Evolutionary conservation across 2,888 invertebrate genomes (phyloP).

Genomic region (Tricholauxania praeusta): DNA sequence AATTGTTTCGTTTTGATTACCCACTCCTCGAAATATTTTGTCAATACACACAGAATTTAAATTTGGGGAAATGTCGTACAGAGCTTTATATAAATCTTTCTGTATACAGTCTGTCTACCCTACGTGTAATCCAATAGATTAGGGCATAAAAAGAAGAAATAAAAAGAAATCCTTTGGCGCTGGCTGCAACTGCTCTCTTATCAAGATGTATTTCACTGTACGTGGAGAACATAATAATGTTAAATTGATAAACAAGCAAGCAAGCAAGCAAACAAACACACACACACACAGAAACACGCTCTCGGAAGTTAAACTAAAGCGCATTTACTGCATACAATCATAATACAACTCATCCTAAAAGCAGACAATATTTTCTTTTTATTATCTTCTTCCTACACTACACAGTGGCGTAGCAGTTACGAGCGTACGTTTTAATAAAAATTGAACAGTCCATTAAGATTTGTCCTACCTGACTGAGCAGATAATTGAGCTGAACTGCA

Average conservation of each 20-base stretch:
- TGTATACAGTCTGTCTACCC: too few species aligned
- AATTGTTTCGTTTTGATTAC: too few species aligned
- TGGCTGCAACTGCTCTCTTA: background rate
- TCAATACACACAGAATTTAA: too few species aligned
- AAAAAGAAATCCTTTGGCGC: too few species aligned
- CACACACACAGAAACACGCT: constrained; percentile 10
- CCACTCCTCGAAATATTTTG: too few species aligned
- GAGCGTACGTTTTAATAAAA: constrained; percentile 51
- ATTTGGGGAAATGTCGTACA: too few species aligned
- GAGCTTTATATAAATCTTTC: too few species aligned
- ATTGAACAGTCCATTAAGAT: constrained; percentile 60
- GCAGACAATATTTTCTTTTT: constrained; percentile 8
- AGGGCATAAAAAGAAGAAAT: too few species aligned
- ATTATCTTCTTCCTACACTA: background rate
- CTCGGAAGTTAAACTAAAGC: background rate
- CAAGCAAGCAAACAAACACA: background rate
- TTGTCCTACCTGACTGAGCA: constrained; percentile 58
- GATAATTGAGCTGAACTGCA: constrained; percentile 44
- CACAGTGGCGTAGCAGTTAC: background rate
- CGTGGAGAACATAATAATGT: constrained; percentile 15
- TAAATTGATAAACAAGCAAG: background rate
- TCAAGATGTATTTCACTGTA: constrained; percentile 10
- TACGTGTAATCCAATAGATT: too few species aligned
- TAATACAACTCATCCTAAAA: constrained; percentile 25
- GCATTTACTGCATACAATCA: constrained; percentile 19